Conservation (phyloP, 30 jellyfish, hydroid and myxozoan genomes). For the Turritopsis dohrnii region DNA sequence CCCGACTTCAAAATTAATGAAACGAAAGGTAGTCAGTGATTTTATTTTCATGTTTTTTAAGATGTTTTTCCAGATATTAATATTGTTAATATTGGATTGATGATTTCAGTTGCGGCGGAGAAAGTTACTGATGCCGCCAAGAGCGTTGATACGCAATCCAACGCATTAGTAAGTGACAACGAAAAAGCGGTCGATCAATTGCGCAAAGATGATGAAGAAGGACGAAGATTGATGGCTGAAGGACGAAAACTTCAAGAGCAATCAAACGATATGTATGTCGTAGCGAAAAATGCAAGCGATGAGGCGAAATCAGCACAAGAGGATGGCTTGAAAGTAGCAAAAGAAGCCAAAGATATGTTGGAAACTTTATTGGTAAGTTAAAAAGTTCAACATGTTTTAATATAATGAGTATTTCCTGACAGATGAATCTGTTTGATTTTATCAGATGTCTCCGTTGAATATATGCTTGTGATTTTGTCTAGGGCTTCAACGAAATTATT, state of each 20-base stretch:
- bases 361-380: slow-evolving; percentile 52
- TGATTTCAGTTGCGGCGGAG: slow-evolving; percentile 48
- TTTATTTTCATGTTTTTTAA: no score
- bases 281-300: slow-evolving; percentile 72
- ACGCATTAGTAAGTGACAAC: slow-evolving; percentile 34
- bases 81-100: no score
- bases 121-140: slow-evolving; percentile 42
- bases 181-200: slow-evolving; percentile 40
- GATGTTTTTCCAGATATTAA: no score
- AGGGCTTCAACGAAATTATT: slow-evolving; percentile 88
- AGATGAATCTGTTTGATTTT: not conserved
- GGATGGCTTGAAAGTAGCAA: slow-evolving; percentile 76
- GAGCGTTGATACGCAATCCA: slow-evolving; percentile 36
- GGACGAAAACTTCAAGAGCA: slow-evolving; percentile 41
- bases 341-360: slow-evolving; percentile 73
- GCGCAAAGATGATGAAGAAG: slow-evolving; percentile 53
- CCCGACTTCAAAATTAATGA: slow-evolving; percentile 65
- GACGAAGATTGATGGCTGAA: slow-evolving; percentile 55
- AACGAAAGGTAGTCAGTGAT: slow-evolving; percentile 57
- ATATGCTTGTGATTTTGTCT: not conserved
- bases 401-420: not conserved
- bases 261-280: slow-evolving; percentile 38
- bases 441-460: not conserved
- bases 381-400: not conserved
- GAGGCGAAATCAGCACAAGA: slow-evolving; percentile 80